Conservation (phyloP, 1,140 invertebrate species). For the Pseudomyrmex dendroicus region DNA sequence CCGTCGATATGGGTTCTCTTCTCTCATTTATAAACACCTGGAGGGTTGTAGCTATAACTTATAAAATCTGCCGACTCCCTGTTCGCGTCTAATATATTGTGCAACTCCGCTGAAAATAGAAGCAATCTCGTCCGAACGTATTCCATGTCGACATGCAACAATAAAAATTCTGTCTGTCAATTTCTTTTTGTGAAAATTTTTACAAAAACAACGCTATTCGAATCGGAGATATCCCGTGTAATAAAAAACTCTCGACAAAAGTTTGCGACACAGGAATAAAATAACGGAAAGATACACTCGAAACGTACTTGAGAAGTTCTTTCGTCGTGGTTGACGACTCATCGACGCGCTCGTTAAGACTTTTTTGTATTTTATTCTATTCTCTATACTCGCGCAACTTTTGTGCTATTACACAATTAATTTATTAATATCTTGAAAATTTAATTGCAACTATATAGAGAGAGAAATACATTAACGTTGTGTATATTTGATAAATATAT, state of each 20-base stretch:
- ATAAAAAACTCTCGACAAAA: too few species aligned
- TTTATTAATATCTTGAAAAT: background rate
- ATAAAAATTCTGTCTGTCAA: constrained; percentile 7
- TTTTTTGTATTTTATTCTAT: background rate
- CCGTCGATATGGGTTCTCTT: background rate
- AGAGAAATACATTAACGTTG: too few species aligned
- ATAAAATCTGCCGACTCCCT: background rate
- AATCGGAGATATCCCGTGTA: background rate
- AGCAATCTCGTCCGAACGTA: background rate
- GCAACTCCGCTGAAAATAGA: background rate
- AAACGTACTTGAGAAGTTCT: background rate
- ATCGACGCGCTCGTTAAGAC: background rate
- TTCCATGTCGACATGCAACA: background rate
- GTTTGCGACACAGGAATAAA: background rate
- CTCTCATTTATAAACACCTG: background rate
- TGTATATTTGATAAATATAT: background rate
- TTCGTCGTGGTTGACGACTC: background rate
- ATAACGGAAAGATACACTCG: background rate
- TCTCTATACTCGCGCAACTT: too few species aligned
- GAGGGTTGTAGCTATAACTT: background rate
- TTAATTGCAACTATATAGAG: too few species aligned
- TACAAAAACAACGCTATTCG: background rate
- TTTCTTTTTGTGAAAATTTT: constrained; percentile 8
- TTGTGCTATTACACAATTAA: too few species aligned
- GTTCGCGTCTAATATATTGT: background rate